Conservation (phyloP, 2,113 vertebrate species). For the Eubucco bourcierii region DNA sequence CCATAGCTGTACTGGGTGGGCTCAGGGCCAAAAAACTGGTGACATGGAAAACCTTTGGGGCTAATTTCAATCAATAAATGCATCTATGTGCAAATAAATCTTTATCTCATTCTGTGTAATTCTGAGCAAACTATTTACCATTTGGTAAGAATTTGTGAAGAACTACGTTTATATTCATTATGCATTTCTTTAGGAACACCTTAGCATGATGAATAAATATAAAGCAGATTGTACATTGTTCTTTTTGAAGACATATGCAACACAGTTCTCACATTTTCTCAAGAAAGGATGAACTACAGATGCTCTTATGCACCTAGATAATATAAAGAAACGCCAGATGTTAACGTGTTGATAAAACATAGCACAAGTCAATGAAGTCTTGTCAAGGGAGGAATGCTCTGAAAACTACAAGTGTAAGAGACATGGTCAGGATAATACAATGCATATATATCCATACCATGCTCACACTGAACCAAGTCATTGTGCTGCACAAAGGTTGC, state of each 20-base stretch:
- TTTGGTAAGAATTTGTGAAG: not conserved
- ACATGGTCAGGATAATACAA: not conserved
- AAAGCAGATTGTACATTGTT: not conserved
- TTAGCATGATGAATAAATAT: not conserved
- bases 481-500: not conserved
- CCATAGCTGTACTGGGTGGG: not conserved
- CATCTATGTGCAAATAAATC: not conserved
- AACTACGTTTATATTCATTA: not conserved
- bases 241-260: not conserved
- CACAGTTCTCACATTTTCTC: not conserved
- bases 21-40: not conserved
- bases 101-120: not conserved
- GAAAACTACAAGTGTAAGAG: not conserved
- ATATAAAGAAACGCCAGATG: slow-evolving; percentile 31
- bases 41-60: rapidly evolving
- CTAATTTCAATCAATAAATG: not conserved
- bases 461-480: not conserved
- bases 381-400: not conserved
- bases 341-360: slow-evolving; percentile 32
- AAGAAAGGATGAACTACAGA: not conserved
- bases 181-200: not conserved
- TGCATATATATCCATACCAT: not conserved
- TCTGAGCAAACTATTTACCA: not conserved
- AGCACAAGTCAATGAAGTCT: not conserved
- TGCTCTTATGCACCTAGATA: slow-evolving; percentile 9